Conservation (phyloP, 92 coral and sea anemone genomes). For the Plumapathes pennacea region DNA sequence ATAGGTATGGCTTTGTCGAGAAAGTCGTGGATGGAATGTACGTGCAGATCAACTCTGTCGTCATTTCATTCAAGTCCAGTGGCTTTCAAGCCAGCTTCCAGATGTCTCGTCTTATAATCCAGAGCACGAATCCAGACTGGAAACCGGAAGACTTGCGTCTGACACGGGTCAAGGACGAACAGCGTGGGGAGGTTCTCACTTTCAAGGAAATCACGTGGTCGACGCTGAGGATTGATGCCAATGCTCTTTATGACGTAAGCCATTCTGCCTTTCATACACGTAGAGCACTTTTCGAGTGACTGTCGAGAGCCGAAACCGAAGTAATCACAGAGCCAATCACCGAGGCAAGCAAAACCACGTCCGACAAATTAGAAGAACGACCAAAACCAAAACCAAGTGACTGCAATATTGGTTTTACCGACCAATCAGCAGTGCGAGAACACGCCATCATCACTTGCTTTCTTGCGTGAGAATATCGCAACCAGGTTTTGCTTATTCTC, state of each 20-base stretch:
- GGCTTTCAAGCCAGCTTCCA: slow-evolving; percentile 90
- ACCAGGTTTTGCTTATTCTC: too few species aligned
- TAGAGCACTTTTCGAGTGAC: too few species aligned
- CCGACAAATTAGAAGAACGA: too few species aligned
- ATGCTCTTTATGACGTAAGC: slow-evolving; percentile 78
- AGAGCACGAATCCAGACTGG: slow-evolving; percentile 94
- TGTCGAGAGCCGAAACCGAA: too few species aligned
- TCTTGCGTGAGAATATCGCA: too few species aligned
- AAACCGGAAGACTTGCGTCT: slow-evolving; percentile 75
- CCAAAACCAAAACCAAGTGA: too few species aligned
- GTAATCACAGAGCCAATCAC: too few species aligned
- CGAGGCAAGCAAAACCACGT: too few species aligned
- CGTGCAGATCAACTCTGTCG: slow-evolving; percentile 92
- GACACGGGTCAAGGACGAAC: slow-evolving; percentile 92
- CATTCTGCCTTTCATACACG: too few species aligned
- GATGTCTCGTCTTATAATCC: slow-evolving; percentile 86
- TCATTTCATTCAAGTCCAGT: slow-evolving; percentile 85
- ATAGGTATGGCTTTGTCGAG: slow-evolving; percentile 95
- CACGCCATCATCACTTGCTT: too few species aligned
- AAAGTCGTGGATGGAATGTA: slow-evolving; percentile 99
- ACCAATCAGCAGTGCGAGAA: too few species aligned
- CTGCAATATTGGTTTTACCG: too few species aligned
- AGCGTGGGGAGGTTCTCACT: slow-evolving; percentile 82
- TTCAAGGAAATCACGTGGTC: slow-evolving; percentile 94
- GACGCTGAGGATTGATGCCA: slow-evolving; percentile 88